Evolutionary conservation across 2,113 vertebrate species (phyloP).

Genomic region (Platysteira castanea): DNA sequence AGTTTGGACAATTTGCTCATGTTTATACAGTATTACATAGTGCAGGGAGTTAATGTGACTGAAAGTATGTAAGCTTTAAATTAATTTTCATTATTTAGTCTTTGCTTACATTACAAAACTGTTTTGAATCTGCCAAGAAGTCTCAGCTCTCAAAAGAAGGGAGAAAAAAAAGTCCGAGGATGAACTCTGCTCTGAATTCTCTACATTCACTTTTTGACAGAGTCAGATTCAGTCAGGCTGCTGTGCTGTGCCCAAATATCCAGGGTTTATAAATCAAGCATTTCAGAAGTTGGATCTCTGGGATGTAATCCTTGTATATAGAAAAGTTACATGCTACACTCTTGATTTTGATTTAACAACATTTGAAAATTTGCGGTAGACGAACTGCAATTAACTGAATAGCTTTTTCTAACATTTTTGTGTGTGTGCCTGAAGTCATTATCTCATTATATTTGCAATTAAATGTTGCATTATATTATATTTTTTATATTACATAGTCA

Average conservation of each 20-base stretch:
- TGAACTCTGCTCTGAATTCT: not conserved
- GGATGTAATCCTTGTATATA: not conserved
- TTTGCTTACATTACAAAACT: conserved; percentile 40
- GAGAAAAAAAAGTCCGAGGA: not conserved
- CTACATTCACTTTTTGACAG: not conserved
- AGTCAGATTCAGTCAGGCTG: not conserved
- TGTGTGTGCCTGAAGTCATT: not conserved
- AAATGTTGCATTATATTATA: not conserved
- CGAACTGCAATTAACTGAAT: not conserved
- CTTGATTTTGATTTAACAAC: not conserved
- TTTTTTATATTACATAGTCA: not conserved
- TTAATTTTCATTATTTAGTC: conserved; percentile 20
- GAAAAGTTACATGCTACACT: not conserved
- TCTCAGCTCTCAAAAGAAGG: not conserved
- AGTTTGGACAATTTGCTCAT: conserved; percentile 19
- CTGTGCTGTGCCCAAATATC: not conserved
- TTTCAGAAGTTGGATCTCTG: not conserved
- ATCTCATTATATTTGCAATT: not conserved
- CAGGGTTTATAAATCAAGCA: not conserved
- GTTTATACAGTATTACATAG: conserved; percentile 52
- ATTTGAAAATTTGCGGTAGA: not conserved
- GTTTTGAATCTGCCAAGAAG: conserved; percentile 10
- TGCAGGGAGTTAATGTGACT: conserved; percentile 49
- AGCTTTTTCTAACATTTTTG: not conserved
- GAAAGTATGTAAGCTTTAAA: conserved; percentile 39